Evolutionary conservation across 2,797 vertebrate genomes (phyloP), one percentile per base, ranked within the genome.

Genomic region (Hyperoplus lanceolatus): DNA sequence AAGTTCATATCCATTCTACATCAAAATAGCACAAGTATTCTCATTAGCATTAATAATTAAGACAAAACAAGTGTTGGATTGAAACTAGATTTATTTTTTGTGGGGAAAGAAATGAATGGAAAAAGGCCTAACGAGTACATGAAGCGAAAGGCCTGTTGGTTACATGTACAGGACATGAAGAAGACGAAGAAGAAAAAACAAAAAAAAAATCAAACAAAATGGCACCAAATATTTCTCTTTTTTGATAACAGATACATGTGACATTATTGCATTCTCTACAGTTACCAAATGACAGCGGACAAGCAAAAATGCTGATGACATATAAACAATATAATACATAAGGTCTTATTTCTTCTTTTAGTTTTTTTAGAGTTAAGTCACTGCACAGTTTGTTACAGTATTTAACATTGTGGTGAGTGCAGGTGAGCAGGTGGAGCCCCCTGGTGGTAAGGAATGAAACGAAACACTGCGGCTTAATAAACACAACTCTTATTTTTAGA

Each of bases 291-390:
- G 77, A 86, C 62, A 90, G 82, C 88, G 56, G 89, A 83, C 63
- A 88, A 90, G 87, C 77, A 48, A 78, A 48, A 78, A 80, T 65
- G 83, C 79, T 81, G 88, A 87, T 83, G 86, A 92, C 73, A 51
- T 93, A 94, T 90, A 88, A 91, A 94, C 90, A 87, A 85, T 93
- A 93, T 91, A 88, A 93, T 94, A 94, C 89, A 95, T 71, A 73
- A 79, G 74, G 29, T 29, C 29, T 29, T 29, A 29, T 29, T 29
- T 29, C 29, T 29, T 29, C 29, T 29, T 29, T 29, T 29, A 3
- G 29, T 29, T 29, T 79, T 60, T 81, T 85, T 67, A 74, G 88
- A 86, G 82, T 92, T 88, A 88, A 89, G 79, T 84, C 73, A 89
- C 86, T 75, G 61, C 56, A 80, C 70, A 56, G 75, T 83, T 89